Conservation (phyloP, 2,888 invertebrate species). For the Allolobophora icterica region DNA sequence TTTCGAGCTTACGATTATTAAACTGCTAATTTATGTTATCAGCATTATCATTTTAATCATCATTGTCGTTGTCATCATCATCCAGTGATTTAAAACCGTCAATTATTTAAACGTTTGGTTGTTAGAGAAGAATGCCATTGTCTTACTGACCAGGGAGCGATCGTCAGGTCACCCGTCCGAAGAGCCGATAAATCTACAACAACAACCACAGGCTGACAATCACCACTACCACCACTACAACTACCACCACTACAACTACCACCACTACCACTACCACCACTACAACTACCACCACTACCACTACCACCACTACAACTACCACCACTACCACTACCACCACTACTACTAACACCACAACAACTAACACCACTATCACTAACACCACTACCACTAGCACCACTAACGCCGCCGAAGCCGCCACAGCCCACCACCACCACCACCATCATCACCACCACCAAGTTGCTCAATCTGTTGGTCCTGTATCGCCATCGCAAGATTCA, state of each 20-base stretch:
- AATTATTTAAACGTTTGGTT: too few relatives aligned
- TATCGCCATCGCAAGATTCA: too few relatives aligned
- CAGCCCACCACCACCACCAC: background rate
- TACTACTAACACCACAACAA: background rate
- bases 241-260: too few relatives aligned
- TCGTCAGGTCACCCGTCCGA: conserved; percentile 24
- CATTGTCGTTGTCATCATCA: too few relatives aligned
- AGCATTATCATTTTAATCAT: too few relatives aligned
- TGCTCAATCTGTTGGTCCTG: background rate
- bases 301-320: background rate
- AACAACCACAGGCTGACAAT: background rate
- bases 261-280: background rate
- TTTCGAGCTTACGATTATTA: too few relatives aligned
- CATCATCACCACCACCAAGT: background rate
- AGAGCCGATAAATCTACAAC: conserved; percentile 30
- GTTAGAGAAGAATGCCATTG: too few relatives aligned
- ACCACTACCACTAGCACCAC: background rate
- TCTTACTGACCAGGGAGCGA: conserved; percentile 28
- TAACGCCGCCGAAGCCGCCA: background rate
- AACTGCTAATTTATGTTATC: too few relatives aligned
- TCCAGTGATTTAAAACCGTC: too few relatives aligned
- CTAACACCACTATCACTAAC: background rate
- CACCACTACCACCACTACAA: background rate
- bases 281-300: background rate
- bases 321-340: background rate